Conservation (phyloP, 2,888 invertebrate species). For the Cotesia congregata region DNA sequence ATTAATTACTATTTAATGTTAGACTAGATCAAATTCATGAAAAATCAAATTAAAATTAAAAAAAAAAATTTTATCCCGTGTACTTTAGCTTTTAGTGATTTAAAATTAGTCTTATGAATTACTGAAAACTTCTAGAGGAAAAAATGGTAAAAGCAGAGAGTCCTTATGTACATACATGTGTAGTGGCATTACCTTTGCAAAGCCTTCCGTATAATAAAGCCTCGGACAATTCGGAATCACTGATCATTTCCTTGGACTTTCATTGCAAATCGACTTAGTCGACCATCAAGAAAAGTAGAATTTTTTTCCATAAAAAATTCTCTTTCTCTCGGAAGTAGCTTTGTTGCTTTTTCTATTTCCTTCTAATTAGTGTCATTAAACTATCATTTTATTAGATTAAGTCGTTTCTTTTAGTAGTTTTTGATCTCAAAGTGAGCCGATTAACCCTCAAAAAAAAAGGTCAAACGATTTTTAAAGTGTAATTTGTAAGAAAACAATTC, state of each 20-base stretch:
- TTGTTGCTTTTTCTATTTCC: not conserved
- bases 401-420: not conserved
- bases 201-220: not conserved
- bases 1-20: no score
- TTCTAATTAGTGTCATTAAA: not conserved
- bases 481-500: no score
- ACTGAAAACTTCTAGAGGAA: no score
- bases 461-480: not conserved
- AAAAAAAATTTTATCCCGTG: no score
- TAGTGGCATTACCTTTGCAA: not conserved
- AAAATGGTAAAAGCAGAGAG: no score
- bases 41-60: no score
- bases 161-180: not conserved
- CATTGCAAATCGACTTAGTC: not conserved
- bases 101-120: no score
- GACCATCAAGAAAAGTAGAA: not conserved
- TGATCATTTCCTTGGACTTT: not conserved
- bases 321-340: not conserved
- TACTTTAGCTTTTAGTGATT: no score
- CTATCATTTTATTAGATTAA: not conserved
- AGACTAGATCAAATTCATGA: no score
- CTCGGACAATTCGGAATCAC: not conserved
- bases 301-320: not conserved
- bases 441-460: conserved; percentile 3
- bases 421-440: conserved; percentile 4